Evolutionary conservation across 1,140 invertebrate species (phyloP).

Genomic region (Marisa cornuarietis): DNA sequence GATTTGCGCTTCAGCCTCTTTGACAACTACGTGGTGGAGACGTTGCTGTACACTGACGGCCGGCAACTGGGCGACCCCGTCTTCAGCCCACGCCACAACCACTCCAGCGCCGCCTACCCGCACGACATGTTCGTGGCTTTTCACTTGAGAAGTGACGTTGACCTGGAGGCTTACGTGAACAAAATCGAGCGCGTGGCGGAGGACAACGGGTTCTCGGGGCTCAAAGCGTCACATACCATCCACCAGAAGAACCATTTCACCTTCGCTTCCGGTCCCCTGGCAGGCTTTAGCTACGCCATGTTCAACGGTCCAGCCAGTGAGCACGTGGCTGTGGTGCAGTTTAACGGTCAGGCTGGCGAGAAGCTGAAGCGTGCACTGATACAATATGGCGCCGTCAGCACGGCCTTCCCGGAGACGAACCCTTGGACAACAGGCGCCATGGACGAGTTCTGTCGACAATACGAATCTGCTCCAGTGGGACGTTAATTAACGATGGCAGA

Average conservation of each 20-base stretch:
- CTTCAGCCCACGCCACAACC: constrained; percentile 15
- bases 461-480: too few relatives aligned
- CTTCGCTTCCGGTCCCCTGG: not conserved
- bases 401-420: constrained; percentile 18
- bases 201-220: not conserved
- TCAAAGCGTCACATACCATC: not conserved
- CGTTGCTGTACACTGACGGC: constrained; percentile 16
- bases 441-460: constrained; percentile 11
- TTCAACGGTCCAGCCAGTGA: constrained; percentile 16
- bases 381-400: constrained; percentile 18
- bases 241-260: not conserved
- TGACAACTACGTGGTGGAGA: constrained; percentile 23
- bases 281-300: constrained; percentile 14
- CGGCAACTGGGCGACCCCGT: not conserved
- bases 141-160: not conserved
- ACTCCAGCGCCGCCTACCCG: constrained; percentile 7
- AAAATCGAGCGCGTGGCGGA: not conserved
- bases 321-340: constrained; percentile 23
- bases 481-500: too few relatives aligned
- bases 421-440: constrained; percentile 1
- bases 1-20: constrained; percentile 17
- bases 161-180: not conserved
- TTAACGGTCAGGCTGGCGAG: constrained; percentile 6
- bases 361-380: constrained; percentile 18
- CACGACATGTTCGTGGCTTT: constrained; percentile 19